Base-by-base conservation (phyloP, 2,797 vertebrate genomes). In the Tympanoctomys barrerae region DNA sequence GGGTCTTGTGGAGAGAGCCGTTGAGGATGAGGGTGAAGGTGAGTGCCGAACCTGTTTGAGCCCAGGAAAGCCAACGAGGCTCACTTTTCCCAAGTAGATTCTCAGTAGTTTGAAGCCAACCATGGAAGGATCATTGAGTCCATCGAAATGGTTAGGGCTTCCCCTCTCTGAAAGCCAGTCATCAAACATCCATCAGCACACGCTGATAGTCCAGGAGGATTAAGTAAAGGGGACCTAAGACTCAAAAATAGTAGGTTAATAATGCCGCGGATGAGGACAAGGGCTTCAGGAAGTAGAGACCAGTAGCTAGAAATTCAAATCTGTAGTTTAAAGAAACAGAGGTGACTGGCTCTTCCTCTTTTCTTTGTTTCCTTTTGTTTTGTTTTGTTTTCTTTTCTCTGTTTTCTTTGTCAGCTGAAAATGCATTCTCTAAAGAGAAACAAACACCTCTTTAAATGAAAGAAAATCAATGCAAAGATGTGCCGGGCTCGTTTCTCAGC, bases 401-500 rank as follows among this genome's bases (percentile, higher is more conserved):
- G 12, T 21, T 16, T 22, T 31, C 10, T 18, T 5, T 39, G 70
- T 9, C 61, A 96, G 75, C 26, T 33, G 59, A 36, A 92, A 96
- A 92, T 24, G 54, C 39, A 64, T 2, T 77, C n/a, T 81, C 49
- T 85, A 85, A 94, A 94, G 92, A 89, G 31, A 92, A 92, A 90
- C 68, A 93, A 97, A 91, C 49, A 92, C 73, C 49, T 46, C 42
- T 86, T 94, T 93, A 89, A 87, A 79, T 73, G n/a, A 36, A 83
- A 90, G 87, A 82, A 80, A 86, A 79, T 33, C 49, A 59, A 93
- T 94, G 91, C 9, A 22, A 90, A 91, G 79, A 90, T 84, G 80
- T 49, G 93, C 92, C 39, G 75, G 11, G 75, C 75, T 93, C 82
- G 64, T 92, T 94, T 90, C 91, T 93, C 80, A 78, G 89, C 54